Percentiles rank a stretch among this genome's conserved stretches.
Evolutionary conservation across 2,888 invertebrate genomes (phyloP).

Genomic region (Empis stercorea): DNA sequence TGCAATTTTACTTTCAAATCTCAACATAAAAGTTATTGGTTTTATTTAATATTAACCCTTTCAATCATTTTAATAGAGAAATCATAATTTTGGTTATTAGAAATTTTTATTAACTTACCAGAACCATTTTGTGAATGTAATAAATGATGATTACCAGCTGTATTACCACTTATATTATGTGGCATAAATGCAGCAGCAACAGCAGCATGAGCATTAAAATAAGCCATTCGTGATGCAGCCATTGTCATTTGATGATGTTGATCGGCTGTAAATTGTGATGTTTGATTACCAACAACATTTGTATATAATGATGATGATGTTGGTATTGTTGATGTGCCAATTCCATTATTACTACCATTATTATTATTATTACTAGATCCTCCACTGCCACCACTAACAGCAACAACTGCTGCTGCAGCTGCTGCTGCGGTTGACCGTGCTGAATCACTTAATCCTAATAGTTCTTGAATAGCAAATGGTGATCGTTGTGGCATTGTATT

Average conservation of each 20-base stretch:
- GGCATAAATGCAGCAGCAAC: slow-evolving; percentile 79
- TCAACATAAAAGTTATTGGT: too few relatives aligned
- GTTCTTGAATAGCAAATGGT: slow-evolving; percentile 37
- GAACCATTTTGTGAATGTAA: background rate
- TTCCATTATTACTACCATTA: background rate
- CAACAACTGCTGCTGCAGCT: slow-evolving; percentile 15
- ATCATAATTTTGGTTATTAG: too few relatives aligned
- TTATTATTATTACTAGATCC: slow-evolving; percentile 9
- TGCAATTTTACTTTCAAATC: too few relatives aligned
- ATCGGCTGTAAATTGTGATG: slow-evolving; percentile 18
- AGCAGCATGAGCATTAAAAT: slow-evolving; percentile 85
- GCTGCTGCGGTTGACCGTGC: slow-evolving; percentile 1
- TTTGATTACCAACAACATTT: slow-evolving; percentile 17
- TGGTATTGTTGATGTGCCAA: background rate
- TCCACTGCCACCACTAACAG: slow-evolving; percentile 14
- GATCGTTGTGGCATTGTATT: slow-evolving; percentile 34
- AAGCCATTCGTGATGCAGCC: slow-evolving; percentile 66
- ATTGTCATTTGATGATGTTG: slow-evolving; percentile 35
- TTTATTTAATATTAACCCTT: too few relatives aligned
- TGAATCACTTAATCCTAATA: slow-evolving; percentile 28
- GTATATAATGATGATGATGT: slow-evolving; percentile 18
- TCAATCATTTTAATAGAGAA: too few relatives aligned
- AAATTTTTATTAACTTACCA: background rate
- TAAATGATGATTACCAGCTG: slow-evolving; percentile 9
- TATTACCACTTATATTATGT: slow-evolving; percentile 40